phyloP scores from a whole-genome alignment of 2,888 invertebrate genomes.

The Tetrapedia diversipes region DNA sequence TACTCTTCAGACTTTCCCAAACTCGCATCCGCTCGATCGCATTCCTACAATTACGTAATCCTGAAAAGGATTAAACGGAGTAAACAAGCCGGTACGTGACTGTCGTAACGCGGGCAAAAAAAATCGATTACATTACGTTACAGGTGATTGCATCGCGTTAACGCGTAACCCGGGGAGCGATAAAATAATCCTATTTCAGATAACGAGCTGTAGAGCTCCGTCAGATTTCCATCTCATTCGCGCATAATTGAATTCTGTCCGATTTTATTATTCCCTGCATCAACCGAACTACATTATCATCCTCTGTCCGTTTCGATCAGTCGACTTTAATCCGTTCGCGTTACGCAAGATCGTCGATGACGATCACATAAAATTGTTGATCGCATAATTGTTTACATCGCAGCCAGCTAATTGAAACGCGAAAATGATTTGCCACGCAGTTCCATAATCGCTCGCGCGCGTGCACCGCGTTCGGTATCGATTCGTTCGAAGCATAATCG shows the following conservation, averaged over 20 bases:
- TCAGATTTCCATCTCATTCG: constrained; percentile 14
- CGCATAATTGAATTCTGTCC: constrained; percentile 10
- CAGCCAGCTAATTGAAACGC: constrained; percentile 9
- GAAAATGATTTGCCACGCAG: background rate
- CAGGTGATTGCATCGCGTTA: background rate
- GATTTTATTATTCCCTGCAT: constrained; percentile 26
- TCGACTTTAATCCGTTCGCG: constrained; percentile 26
- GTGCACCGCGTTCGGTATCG: too few species aligned
- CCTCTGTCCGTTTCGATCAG: constrained; percentile 15
- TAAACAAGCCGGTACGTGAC: too few species aligned
- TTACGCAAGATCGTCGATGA: constrained; percentile 20
- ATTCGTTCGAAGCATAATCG: too few species aligned
- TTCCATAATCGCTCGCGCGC: background rate
- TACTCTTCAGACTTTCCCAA: too few species aligned
- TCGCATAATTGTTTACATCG: constrained; percentile 21
- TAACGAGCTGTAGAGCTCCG: constrained; percentile 11
- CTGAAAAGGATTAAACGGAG: too few species aligned
- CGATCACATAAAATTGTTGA: too few species aligned
- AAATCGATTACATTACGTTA: too few species aligned
- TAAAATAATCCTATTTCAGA: background rate
- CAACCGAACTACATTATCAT: constrained; percentile 12
- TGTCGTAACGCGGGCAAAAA: too few species aligned
- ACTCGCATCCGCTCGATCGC: too few species aligned
- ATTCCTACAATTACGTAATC: too few species aligned
- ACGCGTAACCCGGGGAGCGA: background rate